These are phyloP conservation scores for Gibbula magus DNA, from an alignment of 2,888 invertebrate species.

Conservation along the genomic window DNA sequence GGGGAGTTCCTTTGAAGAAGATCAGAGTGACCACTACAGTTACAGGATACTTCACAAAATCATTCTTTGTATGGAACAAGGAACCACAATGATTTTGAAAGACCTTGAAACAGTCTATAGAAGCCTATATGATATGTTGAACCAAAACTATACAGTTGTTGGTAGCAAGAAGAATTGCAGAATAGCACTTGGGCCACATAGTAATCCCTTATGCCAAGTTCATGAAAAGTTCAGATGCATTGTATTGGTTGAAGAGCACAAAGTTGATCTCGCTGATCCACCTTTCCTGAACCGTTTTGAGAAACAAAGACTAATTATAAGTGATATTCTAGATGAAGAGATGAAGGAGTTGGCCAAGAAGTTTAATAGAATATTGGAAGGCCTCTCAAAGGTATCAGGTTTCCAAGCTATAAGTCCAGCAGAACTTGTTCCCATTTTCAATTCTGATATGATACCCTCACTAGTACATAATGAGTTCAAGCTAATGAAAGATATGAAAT, in stretches of 20 bases:
- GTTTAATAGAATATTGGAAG: constrained; percentile 13
- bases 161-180: constrained; percentile 29
- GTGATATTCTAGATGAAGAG: constrained; percentile 16
- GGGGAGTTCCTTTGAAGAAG: constrained; percentile 36
- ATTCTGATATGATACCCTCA: constrained; percentile 17
- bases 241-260: constrained; percentile 34
- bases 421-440: constrained; percentile 18
- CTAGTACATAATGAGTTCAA: neutral
- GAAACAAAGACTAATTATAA: constrained; percentile 48
- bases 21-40: constrained; percentile 33
- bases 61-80: constrained; percentile 39
- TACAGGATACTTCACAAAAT: constrained; percentile 37
- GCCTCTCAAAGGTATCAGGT: neutral
- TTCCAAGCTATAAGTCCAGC: neutral
- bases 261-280: constrained; percentile 32
- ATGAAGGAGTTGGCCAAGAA: neutral
- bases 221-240: constrained; percentile 37
- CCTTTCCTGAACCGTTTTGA: constrained; percentile 48
- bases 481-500: neutral
- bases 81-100: constrained; percentile 30
- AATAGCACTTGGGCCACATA: constrained; percentile 34
- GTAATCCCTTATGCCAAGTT: constrained; percentile 37
- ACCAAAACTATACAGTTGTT: constrained; percentile 38
- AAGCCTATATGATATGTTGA: constrained; percentile 50
- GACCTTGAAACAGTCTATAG: constrained; percentile 43